These are phyloP conservation scores for Metaphire vulgaris DNA, from an alignment of 1,140 invertebrate genomes.

Conservation along the genomic window DNA sequence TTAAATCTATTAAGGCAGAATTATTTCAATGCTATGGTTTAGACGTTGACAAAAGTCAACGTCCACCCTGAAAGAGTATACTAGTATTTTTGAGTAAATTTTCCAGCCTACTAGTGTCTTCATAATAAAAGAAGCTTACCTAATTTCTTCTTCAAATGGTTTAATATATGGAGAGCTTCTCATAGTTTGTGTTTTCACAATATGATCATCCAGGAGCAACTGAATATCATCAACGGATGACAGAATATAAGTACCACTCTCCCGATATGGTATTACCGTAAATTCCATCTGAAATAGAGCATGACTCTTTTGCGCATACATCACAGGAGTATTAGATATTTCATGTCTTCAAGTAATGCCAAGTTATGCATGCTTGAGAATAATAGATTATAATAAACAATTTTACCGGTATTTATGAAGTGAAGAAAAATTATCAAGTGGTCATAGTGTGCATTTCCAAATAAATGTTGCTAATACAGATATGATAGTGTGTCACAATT, in stretches of 20 bases:
- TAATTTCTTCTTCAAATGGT: conserved; percentile 82
- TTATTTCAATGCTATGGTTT: too few relatives aligned
- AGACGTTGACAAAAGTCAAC: too few relatives aligned
- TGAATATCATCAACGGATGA: conserved; percentile 90
- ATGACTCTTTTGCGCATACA: neutral
- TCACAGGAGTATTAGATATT: neutral
- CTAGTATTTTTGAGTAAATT: too few relatives aligned
- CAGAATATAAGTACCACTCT: conserved; percentile 83
- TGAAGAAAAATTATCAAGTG: neutral
- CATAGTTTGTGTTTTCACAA: conserved; percentile 97
- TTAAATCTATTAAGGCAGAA: too few relatives aligned
- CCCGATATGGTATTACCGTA: conserved; percentile 67
- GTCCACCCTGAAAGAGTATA: too few relatives aligned
- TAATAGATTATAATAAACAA: neutral
- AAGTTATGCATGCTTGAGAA: neutral
- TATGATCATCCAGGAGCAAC: conserved; percentile 84
- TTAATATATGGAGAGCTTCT: conserved; percentile 93
- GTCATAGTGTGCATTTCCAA: neutral
- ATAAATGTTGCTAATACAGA: neutral
- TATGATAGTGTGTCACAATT: neutral
- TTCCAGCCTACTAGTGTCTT: neutral
- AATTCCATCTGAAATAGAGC: conserved; percentile 62
- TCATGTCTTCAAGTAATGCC: neutral
- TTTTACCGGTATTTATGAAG: neutral
- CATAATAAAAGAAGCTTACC: conserved; percentile 47